Percentiles rank a stretch among this genome's conserved stretches.
Evolutionary conservation across 2,888 invertebrate genomes (phyloP).

Genomic region (Lasioglossum villosulum): DNA sequence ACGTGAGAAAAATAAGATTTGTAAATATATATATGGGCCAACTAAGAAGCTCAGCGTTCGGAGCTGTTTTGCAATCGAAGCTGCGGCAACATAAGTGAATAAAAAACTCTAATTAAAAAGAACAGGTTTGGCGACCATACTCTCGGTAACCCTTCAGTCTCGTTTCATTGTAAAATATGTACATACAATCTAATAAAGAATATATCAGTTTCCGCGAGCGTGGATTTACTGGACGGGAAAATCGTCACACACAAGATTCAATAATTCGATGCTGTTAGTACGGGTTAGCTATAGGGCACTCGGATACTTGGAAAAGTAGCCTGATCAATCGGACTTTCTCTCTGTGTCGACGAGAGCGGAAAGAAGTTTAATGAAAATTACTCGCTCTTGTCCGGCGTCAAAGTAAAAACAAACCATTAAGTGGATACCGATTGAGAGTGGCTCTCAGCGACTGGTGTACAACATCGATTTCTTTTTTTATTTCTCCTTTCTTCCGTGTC

Average conservation of each 20-base stretch:
- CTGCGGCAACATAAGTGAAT: slow-evolving; percentile 51
- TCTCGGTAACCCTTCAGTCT: slow-evolving; percentile 26
- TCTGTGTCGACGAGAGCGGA: slow-evolving; percentile 27
- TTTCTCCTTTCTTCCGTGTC: slow-evolving; percentile 1
- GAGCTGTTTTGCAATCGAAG: slow-evolving; percentile 45
- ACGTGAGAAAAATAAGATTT: slow-evolving; percentile 22
- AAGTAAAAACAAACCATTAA: slow-evolving; percentile 27
- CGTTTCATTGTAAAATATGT: neutral
- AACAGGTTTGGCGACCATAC: slow-evolving; percentile 38
- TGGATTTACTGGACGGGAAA: slow-evolving; percentile 14
- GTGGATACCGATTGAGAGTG: slow-evolving; percentile 25
- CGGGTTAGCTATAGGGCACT: slow-evolving; percentile 77
- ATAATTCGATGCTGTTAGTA: slow-evolving; percentile 85
- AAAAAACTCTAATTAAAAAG: slow-evolving; percentile 33
- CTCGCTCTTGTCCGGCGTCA: slow-evolving; percentile 7
- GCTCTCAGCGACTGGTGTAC: neutral
- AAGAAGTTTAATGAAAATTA: slow-evolving; percentile 42
- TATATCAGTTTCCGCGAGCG: neutral
- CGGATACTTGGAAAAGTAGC: slow-evolving; percentile 56
- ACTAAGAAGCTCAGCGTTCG: slow-evolving; percentile 44
- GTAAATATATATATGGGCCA: slow-evolving; percentile 30
- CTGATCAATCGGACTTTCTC: slow-evolving; percentile 37
- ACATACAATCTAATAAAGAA: neutral
- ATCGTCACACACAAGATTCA: slow-evolving; percentile 50
- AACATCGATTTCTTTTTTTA: slow-evolving; percentile 7